Evolutionary conservation across 2,888 invertebrate genomes (phyloP).

Genomic region (Portevinia maculata): DNA sequence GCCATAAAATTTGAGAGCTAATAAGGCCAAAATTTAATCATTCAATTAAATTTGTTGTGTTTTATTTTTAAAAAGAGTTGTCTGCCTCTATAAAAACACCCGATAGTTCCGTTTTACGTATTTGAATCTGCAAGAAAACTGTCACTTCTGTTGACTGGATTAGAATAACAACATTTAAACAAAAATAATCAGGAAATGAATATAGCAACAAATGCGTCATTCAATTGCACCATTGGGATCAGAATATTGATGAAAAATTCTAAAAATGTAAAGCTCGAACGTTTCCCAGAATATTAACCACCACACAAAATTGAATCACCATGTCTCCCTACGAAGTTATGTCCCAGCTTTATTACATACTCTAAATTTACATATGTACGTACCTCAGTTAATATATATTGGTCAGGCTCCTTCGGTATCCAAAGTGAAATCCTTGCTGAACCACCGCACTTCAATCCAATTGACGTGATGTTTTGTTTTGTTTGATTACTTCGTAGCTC

Average conservation of each 20-base stretch:
- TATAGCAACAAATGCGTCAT: too few species aligned
- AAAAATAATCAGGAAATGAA: too few species aligned
- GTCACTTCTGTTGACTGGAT: too few species aligned
- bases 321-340: constrained; percentile 46
- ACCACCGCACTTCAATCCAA: constrained; percentile 39
- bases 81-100: too few species aligned
- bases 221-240: too few species aligned
- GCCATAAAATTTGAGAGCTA: too few species aligned
- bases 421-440: constrained; percentile 37
- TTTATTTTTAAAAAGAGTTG: too few species aligned
- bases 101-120: too few species aligned
- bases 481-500: constrained; percentile 9
- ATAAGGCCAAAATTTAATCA: too few species aligned
- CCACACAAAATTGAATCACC: constrained; percentile 22
- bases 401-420: constrained; percentile 28
- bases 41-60: too few species aligned
- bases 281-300: not conserved
- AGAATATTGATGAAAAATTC: not conserved
- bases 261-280: constrained; percentile 8
- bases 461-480: constrained; percentile 39
- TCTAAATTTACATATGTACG: constrained; percentile 28
- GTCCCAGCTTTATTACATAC: constrained; percentile 52
- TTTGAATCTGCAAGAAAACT: too few species aligned
- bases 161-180: too few species aligned
- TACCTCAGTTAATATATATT: constrained; percentile 39